Percentiles rank a stretch among this genome's conserved stretches.
These are phyloP conservation scores for Palaemon carinicauda DNA, from an alignment of 1,140 invertebrate species.

Conservation along the genomic window DNA sequence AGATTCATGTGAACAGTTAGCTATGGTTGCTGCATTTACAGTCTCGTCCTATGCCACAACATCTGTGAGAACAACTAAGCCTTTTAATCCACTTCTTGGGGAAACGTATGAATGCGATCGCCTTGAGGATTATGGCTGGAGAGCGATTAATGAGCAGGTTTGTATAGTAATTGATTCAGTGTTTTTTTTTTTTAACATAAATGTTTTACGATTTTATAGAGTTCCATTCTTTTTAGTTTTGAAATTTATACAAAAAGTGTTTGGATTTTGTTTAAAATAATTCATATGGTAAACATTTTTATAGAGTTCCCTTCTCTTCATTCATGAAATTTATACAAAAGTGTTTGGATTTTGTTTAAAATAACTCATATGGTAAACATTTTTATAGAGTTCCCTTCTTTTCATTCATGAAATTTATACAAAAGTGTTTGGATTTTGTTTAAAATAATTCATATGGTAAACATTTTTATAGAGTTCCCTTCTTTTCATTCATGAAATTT, in stretches of 20 bases:
- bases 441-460: too few relatives aligned
- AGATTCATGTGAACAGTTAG: slow-evolving; percentile 90
- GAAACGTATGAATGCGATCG: slow-evolving; percentile 98
- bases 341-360: too few relatives aligned
- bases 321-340: too few relatives aligned
- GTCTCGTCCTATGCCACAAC: slow-evolving; percentile 84
- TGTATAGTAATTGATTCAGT: background rate
- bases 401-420: too few relatives aligned
- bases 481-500: too few relatives aligned
- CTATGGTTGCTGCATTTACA: slow-evolving; percentile 95
- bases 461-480: too few relatives aligned
- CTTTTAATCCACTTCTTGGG: slow-evolving; percentile 94
- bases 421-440: too few relatives aligned
- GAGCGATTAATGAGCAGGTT: slow-evolving; percentile 89
- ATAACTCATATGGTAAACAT: too few relatives aligned
- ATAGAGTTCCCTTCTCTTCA: too few relatives aligned
- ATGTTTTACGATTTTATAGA: background rate
- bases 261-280: background rate
- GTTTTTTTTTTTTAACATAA: background rate
- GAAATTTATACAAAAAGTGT: background rate
- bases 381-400: too few relatives aligned
- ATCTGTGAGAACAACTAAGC: slow-evolving; percentile 80
- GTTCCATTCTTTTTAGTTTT: background rate
- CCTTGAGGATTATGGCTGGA: slow-evolving; percentile 95
- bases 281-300: too few relatives aligned